These are phyloP conservation scores for Sacculina carcini DNA, from an alignment of 2,888 invertebrate species.

Conservation along the genomic window DNA sequence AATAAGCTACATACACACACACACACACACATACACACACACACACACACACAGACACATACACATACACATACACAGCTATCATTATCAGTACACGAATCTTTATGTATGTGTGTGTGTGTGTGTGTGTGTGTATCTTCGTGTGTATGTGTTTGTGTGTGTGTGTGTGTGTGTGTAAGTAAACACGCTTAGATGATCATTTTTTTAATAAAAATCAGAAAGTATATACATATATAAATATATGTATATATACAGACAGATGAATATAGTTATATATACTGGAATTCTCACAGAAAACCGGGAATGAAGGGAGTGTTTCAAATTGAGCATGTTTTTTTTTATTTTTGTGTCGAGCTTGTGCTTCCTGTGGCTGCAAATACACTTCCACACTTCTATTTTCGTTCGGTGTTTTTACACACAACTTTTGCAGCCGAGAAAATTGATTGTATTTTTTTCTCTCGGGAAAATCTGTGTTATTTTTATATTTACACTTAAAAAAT, in stretches of 20 bases:
- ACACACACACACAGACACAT: constrained; percentile 4
- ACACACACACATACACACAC: constrained; percentile 1
- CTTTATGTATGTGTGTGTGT: constrained; percentile 5
- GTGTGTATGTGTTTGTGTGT: neutral
- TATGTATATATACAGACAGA: neutral
- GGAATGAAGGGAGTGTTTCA: no score
- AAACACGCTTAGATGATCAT: neutral
- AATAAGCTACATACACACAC: constrained; percentile 2
- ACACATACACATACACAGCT: neutral
- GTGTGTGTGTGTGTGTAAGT: neutral
- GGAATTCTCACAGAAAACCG: no score
- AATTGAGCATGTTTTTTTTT: no score
- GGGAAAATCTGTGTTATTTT: no score
- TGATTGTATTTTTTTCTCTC: no score
- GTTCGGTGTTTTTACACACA: no score
- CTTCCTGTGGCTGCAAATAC: no score
- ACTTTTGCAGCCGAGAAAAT: no score
- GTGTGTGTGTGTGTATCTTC: constrained; percentile 1
- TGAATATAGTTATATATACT: neutral
- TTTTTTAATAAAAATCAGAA: neutral
- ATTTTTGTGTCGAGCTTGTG: no score
- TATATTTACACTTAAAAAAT: no score
- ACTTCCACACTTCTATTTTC: no score
- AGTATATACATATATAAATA: neutral
- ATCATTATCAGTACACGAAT: constrained; percentile 1